Base-by-base conservation (phyloP, 2,888 invertebrate genomes). In the Caradrina clavipalpis region DNA sequence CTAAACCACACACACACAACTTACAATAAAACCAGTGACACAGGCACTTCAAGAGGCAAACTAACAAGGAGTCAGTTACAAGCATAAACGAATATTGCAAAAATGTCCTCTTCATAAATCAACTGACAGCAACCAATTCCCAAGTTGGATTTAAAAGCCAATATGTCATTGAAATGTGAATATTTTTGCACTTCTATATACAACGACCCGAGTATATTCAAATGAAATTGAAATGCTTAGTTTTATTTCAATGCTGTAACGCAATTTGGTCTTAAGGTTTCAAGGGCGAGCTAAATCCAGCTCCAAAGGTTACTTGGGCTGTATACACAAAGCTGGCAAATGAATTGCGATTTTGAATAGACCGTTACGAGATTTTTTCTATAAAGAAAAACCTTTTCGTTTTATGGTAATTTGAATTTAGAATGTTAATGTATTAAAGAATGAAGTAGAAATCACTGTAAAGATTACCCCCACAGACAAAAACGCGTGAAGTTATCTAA, bases 181-280 rank as follows among this genome's bases (percentile, higher is more conserved):
- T 74, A 74, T 54, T 64, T 73, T 69, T 58, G 17, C 62, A 71
- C 39, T 59, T 39, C 57, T 69, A 58, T 69, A 42, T 39, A 26
- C 15, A 31, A 26, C 26, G 45, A 57, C 49, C 21, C 21, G 5
- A 49, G 26, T 53, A 45, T 57, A 64, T 58, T 58, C 11, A n/a
- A 59, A 53, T 70, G 58, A 50, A 69, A 80, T 74, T 74, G 69
- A 79, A 73, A 74, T 66, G 26, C 56, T 70, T 67, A 64, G 54
- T 77, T 81, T 82, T 77, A 74, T 78, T 82, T 72, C 56, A 71
- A 50, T 64, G 49, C 22, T 55, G 60, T 73, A 80, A 76, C 39
- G 51, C 51, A 72, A 68, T 78, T 75, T 58, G 67, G 57, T 65
- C 42, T 50, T 31, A 49, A 56, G 53, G 49, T 61, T 68, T 49